phyloP scores from a whole-genome alignment of 2,888 invertebrate genomes.

The Chaetogeoica ovagalla region DNA sequence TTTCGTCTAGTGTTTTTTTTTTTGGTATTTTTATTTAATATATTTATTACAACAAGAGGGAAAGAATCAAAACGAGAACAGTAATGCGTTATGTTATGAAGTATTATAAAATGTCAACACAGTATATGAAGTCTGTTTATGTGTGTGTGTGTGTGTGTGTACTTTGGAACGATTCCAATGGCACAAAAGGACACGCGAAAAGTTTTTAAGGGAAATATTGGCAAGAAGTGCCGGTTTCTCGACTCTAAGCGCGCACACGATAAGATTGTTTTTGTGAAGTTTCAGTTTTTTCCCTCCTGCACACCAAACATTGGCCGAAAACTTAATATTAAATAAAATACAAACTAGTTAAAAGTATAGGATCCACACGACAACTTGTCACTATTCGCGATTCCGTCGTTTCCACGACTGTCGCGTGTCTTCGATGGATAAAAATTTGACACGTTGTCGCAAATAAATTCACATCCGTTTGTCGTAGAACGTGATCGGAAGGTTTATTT shows the following conservation, averaged over 20 bases:
- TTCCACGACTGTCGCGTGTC: neutral
- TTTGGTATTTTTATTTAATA: too few species aligned
- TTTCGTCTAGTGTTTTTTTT: neutral
- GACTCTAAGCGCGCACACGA: slow-evolving; percentile 4
- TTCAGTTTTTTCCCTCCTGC: slow-evolving; percentile 12
- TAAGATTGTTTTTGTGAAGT: slow-evolving; percentile 48
- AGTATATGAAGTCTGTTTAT: neutral
- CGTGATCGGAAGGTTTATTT: too few species aligned
- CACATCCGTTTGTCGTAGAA: too few species aligned
- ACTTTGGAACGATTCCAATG: slow-evolving; percentile 40
- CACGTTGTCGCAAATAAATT: too few species aligned
- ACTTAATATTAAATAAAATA: slow-evolving; percentile 21
- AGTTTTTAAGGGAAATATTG: slow-evolving; percentile 52
- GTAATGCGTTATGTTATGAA: neutral
- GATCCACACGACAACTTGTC: neutral
- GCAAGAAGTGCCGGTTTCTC: slow-evolving; percentile 40
- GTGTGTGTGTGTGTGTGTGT: slow-evolving; percentile 8
- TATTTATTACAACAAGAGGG: neutral
- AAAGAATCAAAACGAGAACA: slow-evolving; percentile 3
- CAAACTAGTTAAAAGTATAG: too few species aligned
- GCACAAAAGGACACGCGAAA: slow-evolving; percentile 47
- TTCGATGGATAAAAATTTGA: neutral
- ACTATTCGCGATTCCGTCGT: neutral
- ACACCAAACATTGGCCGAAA: slow-evolving; percentile 3
- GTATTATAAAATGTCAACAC: slow-evolving; percentile 28